Percentiles rank a stretch among this genome's conserved stretches.
Conservation (phyloP, 2,888 invertebrate genomes). For the Mactromeris polynyma region DNA sequence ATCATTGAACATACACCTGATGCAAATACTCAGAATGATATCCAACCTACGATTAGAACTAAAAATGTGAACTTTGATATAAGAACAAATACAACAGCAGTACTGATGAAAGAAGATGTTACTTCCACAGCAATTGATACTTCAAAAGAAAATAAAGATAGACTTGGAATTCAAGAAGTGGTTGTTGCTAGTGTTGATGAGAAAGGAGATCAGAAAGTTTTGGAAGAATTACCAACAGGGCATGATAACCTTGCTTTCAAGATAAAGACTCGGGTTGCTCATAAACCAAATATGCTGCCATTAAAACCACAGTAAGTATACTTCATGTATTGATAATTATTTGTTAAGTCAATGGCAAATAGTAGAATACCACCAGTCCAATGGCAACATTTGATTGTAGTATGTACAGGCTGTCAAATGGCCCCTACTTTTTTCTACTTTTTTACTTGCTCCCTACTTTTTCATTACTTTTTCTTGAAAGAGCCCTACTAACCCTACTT, state of each 20-base stretch:
- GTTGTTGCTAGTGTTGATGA: neutral
- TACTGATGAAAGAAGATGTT: neutral
- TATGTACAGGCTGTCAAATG: too few relatives aligned
- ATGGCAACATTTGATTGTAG: too few relatives aligned
- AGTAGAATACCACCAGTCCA: too few relatives aligned
- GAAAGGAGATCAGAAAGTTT: conserved; percentile 6
- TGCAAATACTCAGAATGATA: neutral
- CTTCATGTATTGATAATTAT: neutral
- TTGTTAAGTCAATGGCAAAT: too few relatives aligned
- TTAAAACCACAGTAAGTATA: conserved; percentile 44
- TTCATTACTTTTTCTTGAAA: too few relatives aligned
- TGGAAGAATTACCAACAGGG: conserved; percentile 41
- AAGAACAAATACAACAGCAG: neutral
- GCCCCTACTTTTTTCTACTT: too few relatives aligned
- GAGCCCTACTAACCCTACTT: too few relatives aligned
- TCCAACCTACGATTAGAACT: neutral
- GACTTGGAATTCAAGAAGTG: neutral
- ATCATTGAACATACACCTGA: neutral
- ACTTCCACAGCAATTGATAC: neutral
- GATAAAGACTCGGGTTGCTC: conserved; percentile 60
- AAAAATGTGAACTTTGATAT: neutral
- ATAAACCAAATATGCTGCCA: conserved; percentile 54
- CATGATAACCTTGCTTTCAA: conserved; percentile 64
- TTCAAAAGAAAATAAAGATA: neutral
- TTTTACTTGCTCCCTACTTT: too few relatives aligned